Base-by-base conservation (phyloP, 2,888 invertebrate species). In the Gisinianus flammeolus region DNA sequence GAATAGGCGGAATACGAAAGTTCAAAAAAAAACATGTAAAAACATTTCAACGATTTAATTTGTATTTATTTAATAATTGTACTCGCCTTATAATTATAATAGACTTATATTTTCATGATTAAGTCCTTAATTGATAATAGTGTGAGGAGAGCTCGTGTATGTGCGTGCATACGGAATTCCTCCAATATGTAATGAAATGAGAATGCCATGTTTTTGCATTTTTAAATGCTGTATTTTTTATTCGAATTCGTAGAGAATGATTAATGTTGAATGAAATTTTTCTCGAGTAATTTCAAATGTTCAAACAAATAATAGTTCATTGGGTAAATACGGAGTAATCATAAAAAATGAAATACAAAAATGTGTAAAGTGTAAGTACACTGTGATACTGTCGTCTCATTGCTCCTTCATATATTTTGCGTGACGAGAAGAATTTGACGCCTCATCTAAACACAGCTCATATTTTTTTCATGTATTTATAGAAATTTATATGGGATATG, bases 141-240 rank as follows among this genome's bases (percentile, higher is more conserved):
- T n/a, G n/a, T n/a, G n/a, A n/a, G n/a, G n/a, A n/a, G n/a, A n/a
- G n/a, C n/a, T n/a, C n/a, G n/a, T n/a, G n/a, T n/a, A n/a, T n/a
- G n/a, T n/a, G n/a, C n/a, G n/a, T n/a, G n/a, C n/a, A n/a, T n/a
- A n/a, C n/a, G n/a, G n/a, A n/a, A n/a, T n/a, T n/a, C n/a, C n/a
- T n/a, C n/a, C n/a, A n/a, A n/a, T n/a, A n/a, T n/a, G n/a, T 3
- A 62, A 62, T 62, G 62, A 62, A 62, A 6, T 24, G n/a, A n/a
- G 22, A 62, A 24, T 62, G 62, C 16, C 24, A 62, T 62, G 26
- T 26, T 62, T 62, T 24, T 26, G 26, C 62, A 62, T 62, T 62
- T 54, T 62, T 62, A 62, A 62, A 62, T 62, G 62, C 26, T 24
- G n/a, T 62, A 24, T 62, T 62, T 19, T 62, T 22, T 62, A 62